Evolutionary conservation across 2,797 vertebrate species (phyloP).

Genomic region (Carduelis carduelis): DNA sequence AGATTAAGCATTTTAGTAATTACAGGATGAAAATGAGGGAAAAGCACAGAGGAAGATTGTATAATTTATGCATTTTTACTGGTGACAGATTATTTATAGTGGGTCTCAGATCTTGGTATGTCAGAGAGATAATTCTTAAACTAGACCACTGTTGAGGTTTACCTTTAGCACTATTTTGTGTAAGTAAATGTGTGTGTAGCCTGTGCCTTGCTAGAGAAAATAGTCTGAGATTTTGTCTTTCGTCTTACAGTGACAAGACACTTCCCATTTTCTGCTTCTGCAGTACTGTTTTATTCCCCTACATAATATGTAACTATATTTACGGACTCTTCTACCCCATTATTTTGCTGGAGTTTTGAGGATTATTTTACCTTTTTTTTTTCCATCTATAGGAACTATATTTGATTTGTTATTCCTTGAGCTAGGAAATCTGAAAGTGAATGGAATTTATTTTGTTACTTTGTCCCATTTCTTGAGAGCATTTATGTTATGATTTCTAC

Average conservation of each 20-base stretch:
- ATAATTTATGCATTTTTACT: constrained; percentile 59
- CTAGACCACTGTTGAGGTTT: not conserved
- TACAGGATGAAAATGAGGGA: constrained; percentile 21
- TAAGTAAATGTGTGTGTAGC: not conserved
- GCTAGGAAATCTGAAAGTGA: not conserved
- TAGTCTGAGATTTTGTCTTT: not conserved
- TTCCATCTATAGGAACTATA: not conserved
- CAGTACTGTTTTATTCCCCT: not conserved
- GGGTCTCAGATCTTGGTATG: not conserved
- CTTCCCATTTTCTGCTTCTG: not conserved
- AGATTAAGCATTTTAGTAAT: constrained; percentile 21
- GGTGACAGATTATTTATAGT: constrained; percentile 62
- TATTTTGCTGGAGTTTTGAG: not conserved
- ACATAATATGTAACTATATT: not conserved
- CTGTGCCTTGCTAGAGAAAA: not conserved
- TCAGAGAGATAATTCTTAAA: not conserved
- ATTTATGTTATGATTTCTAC: not conserved
- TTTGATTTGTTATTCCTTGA: not conserved
- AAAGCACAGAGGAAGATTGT: not conserved
- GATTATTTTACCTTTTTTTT: not conserved
- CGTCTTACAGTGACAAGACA: not conserved
- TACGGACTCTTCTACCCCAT: not conserved
- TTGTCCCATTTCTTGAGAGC: not conserved
- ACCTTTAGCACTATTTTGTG: not conserved
- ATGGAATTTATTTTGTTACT: not conserved